phyloP scores from a whole-genome alignment of 64 coral and sea anemone species.

The Actinia equina region DNA sequence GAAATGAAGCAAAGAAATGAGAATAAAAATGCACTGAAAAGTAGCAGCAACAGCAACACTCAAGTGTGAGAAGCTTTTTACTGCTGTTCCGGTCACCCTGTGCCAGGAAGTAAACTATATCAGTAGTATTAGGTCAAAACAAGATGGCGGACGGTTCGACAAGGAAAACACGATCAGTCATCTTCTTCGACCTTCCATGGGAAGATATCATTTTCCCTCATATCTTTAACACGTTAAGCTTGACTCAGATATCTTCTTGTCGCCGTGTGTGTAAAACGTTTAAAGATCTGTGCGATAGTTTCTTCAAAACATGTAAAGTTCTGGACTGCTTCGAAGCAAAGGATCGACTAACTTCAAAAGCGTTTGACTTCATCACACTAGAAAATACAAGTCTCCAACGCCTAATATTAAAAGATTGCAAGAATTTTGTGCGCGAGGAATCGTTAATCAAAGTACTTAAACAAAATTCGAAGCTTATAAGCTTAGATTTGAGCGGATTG shows the following conservation, averaged over 20 bases:
- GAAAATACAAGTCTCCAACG: slow-evolving; percentile 53
- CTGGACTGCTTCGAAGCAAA: slow-evolving; percentile 55
- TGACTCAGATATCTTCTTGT: slow-evolving; percentile 56
- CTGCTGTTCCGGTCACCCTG: neutral
- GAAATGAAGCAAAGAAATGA: too few relatives aligned
- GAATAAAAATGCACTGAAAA: too few relatives aligned
- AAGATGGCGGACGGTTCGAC: slow-evolving; percentile 61
- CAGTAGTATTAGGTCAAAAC: neutral
- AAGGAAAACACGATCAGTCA: neutral
- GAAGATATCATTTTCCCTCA: slow-evolving; percentile 79
- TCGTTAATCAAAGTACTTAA: slow-evolving; percentile 51
- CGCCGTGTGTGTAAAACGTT: slow-evolving; percentile 64
- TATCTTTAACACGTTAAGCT: slow-evolving; percentile 62
- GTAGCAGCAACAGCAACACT: too few relatives aligned
- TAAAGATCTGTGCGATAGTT: slow-evolving; percentile 60
- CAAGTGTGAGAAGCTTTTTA: too few relatives aligned
- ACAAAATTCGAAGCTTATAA: slow-evolving; percentile 43
- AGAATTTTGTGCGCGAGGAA: slow-evolving; percentile 57
- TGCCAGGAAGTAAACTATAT: neutral
- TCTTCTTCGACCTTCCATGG: slow-evolving; percentile 67
- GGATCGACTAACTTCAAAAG: slow-evolving; percentile 43
- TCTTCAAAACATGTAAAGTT: slow-evolving; percentile 54
- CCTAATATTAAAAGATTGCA: slow-evolving; percentile 74
- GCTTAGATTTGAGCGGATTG: slow-evolving; percentile 74
- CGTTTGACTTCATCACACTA: slow-evolving; percentile 53